Evolutionary conservation across 23 tunicate genomes (phyloP), one percentile per base, ranked within the genome.

Genomic region (Oikopleura vanhoeffeni): DNA sequence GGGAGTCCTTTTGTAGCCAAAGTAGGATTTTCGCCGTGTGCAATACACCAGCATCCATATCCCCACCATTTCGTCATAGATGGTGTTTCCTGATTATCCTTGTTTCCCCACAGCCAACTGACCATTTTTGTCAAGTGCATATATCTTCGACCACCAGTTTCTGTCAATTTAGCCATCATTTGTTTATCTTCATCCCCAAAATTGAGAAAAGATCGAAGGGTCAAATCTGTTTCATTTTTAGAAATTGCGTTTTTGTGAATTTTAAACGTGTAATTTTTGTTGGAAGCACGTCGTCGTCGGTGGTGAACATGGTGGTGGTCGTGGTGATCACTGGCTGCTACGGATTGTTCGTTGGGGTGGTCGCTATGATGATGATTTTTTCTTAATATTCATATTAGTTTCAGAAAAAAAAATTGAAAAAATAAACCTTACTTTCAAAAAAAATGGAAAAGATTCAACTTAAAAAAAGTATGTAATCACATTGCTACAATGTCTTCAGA

Each of bases 11-110:
- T 28, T 30, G 2, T 71, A 33, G 79, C 79, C 79, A 71, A 38
- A 28, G 2, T 30, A 28, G 27, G 35, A 30, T 71, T 71, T 71
- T 71, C 79, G 79, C 79, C 79, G 35, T 71, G 79, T 38, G 79
- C 79, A 18, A 71, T 13, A 38, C 79, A 71, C 79, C 79, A 71
- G 38, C 79, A 71, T 28, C 79, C 79, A 30, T 71, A 71, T 24
- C 79, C 79, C 79, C 79, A 71, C 34, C 34, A 71, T 2, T 71
- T 38, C 38, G 35, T 18, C 2, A 71, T 2, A 71, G 27, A 38
- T 28, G 79, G 79, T 30, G 27, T 24, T 71, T 28, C 38, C 2
- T 2, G 27, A 30, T 30, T 30, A 8, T 49, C 60, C 32, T 32
- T 33, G 38, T 71, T 30, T 18, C 32, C 4, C 36, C 27, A 71